Evolutionary conservation across 1,140 invertebrate species (phyloP).

Genomic region (Liolophura sinensis): DNA sequence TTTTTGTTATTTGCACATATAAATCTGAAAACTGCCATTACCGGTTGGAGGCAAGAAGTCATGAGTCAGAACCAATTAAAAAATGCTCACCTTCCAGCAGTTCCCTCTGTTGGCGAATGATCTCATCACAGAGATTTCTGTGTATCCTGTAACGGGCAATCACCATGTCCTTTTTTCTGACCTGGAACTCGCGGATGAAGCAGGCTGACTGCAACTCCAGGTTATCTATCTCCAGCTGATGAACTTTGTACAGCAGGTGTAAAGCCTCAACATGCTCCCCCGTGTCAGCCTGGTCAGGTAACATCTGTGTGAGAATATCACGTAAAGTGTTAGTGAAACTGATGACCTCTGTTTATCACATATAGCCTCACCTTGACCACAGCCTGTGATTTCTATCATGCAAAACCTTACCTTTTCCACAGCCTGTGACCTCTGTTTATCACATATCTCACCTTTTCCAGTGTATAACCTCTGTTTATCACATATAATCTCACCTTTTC

Average conservation of each 20-base stretch:
- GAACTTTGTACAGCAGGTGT: conserved; percentile 79
- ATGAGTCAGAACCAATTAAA: no score
- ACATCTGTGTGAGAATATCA: conserved; percentile 65
- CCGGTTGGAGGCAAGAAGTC: no score
- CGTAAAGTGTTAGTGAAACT: not conserved
- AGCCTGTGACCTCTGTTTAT: no score
- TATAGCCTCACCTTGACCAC: conserved; percentile 74
- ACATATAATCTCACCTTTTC: no score
- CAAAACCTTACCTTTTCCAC: no score
- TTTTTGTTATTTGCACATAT: no score
- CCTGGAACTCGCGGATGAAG: conserved; percentile 80
- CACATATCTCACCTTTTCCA: no score
- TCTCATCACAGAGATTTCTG: conserved; percentile 84
- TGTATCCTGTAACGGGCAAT: conserved; percentile 83
- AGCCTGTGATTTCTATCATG: conserved; percentile 67
- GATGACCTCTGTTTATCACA: not conserved
- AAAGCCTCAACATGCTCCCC: conserved; percentile 86
- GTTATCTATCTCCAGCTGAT: conserved; percentile 90
- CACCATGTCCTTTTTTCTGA: conserved; percentile 79
- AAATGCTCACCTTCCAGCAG: conserved; percentile 76
- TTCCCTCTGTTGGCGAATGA: conserved; percentile 82
- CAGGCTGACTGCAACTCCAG: conserved; percentile 85
- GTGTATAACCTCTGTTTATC: no score
- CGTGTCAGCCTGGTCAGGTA: conserved; percentile 79
- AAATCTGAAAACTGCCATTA: no score